phyloP scores from a whole-genome alignment of 92 coral and sea anemone genomes.

The Heliopora coerulea region DNA sequence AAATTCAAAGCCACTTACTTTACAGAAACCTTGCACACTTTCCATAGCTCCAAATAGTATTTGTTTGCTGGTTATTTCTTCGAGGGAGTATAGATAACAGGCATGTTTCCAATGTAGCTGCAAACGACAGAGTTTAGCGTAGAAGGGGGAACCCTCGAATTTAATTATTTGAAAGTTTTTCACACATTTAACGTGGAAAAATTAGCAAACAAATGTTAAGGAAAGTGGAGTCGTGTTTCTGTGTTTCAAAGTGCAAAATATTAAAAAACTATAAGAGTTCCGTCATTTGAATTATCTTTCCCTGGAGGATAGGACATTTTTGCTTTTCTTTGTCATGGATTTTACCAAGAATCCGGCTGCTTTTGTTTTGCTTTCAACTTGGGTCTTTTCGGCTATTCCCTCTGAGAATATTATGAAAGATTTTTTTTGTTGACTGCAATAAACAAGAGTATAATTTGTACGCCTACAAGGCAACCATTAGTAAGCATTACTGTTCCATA shows the following conservation, averaged over 20 bases:
- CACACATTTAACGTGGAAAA: too few species aligned
- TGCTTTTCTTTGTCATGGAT: constrained; percentile 11
- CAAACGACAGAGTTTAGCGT: too few species aligned
- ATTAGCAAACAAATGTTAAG: constrained; percentile 4
- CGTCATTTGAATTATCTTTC: neutral
- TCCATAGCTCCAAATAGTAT: constrained; percentile 2
- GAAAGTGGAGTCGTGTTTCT: neutral
- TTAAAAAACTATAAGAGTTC: neutral
- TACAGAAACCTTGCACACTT: constrained; percentile 28
- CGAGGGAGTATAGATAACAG: neutral
- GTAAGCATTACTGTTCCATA: neutral
- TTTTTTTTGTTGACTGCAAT: too few species aligned
- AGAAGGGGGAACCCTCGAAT: too few species aligned
- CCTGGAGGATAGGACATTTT: neutral
- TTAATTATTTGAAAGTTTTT: too few species aligned
- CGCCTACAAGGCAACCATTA: neutral
- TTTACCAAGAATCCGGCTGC: constrained; percentile 21
- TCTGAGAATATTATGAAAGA: neutral
- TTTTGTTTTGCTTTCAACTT: constrained; percentile 29
- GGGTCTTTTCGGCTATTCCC: neutral
- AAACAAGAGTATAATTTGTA: neutral
- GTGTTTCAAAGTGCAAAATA: neutral
- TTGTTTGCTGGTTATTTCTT: constrained; percentile 24
- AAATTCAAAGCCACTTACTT: constrained; percentile 1
- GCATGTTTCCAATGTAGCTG: neutral